Base-by-base conservation (phyloP, 2,113 vertebrate species). In the Crotophaga sulcirostris region DNA sequence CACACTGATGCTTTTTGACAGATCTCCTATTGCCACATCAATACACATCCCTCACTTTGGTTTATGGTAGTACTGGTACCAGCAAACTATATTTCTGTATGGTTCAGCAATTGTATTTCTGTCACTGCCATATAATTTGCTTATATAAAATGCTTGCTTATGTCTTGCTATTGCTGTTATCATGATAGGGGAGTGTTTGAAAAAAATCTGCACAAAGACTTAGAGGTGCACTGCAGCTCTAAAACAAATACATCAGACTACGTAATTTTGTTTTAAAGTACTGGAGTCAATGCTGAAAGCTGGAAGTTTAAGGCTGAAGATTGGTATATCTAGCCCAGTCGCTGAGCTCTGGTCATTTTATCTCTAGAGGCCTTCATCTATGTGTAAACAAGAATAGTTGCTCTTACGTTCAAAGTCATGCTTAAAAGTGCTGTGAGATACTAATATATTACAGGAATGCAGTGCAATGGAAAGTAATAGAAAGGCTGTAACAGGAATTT, bases 1-100 rank as follows among this genome's bases (percentile, higher is more conserved):
- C 76, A 75, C 75, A 49, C 85, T 95, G 93, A 96, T 94, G 58
- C 72, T 89, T 93, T 95, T 42, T 96, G 95, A 95, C 92, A 95
- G 90, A 42, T 96, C 73, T 90, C 38, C 84, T 94, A 63, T 78
- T 90, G 93, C 90, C n/a, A 63, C 83, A 84, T 93, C 90, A 75
- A 83, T 96, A 75, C 14, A 4, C 73, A 89, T 92, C 83, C 60
- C 31, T 87, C 18, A 13, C 63, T 55, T 20, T 68, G 42, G 70
- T 19, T 68, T 78, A 2, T 25, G 44, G 64, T 63, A 64, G 62
- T 18, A 44, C 47, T 81, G 67, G 42, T 70, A 77, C 51, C 56
- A 81, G 68, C 60, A 67, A 87, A 40, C 54, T 69, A 1, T 47
- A 16, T 74, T 94, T 81, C 59, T 77, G 1, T 24, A 13, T 62